A percentile compares a stretch with the other conserved stretches of the same genome.
These are phyloP conservation scores for Oryzias woworae DNA, from an alignment of 2,113 vertebrate species.

Conservation along the genomic window DNA sequence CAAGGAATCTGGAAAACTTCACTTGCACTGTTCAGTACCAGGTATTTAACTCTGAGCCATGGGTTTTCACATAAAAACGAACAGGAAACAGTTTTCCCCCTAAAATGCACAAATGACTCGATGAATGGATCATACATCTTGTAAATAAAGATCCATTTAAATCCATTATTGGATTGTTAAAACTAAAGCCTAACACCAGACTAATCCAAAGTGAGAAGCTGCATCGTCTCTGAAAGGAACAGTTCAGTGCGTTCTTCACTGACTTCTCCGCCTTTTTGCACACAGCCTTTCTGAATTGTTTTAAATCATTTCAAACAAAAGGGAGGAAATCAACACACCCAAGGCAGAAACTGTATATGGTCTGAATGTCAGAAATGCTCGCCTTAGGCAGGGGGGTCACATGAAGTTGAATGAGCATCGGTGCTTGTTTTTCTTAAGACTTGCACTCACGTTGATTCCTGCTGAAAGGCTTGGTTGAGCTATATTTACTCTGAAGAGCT, in stretches of 20 bases:
- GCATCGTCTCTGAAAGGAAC: not conserved
- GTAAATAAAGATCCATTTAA: too few species aligned
- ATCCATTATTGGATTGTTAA: too few species aligned
- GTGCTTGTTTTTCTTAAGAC: not conserved
- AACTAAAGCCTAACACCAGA: too few species aligned
- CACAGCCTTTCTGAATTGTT: not conserved
- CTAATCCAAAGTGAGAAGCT: not conserved
- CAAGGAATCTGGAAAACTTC: too few species aligned
- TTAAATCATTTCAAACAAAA: not conserved
- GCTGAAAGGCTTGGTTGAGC: not conserved
- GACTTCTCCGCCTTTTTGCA: not conserved
- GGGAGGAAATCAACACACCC: not conserved
- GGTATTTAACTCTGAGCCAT: too few species aligned
- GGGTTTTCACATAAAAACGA: too few species aligned
- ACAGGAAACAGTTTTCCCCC: too few species aligned
- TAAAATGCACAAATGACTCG: too few species aligned
- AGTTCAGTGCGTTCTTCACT: not conserved
- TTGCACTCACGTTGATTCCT: not conserved
- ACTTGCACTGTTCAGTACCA: too few species aligned
- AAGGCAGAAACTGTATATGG: not conserved
- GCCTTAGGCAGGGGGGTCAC: not conserved
- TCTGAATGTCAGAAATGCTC: not conserved
- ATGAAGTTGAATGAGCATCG: conserved; percentile 5
- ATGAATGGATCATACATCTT: too few species aligned
- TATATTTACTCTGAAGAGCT: not conserved